These are phyloP conservation scores for Pomacea canaliculata DNA, from an alignment of 2,888 invertebrate genomes.

Conservation along the genomic window DNA sequence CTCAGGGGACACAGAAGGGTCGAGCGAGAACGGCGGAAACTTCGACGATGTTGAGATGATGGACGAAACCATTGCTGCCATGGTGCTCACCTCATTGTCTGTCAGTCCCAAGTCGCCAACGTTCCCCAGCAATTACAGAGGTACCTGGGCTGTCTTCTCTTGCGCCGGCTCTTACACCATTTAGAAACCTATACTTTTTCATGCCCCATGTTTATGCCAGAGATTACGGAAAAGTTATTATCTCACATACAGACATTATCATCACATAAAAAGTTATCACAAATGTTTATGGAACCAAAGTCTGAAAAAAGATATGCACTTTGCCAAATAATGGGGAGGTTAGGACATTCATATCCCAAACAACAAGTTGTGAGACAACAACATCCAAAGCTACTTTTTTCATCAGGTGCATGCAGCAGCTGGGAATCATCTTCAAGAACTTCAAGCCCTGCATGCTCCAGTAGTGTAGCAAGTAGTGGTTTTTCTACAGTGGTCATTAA, in stretches of 20 bases:
- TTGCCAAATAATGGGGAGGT: too few species aligned
- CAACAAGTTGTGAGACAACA: too few species aligned
- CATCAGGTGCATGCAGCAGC: neutral
- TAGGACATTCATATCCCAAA: too few species aligned
- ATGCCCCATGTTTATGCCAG: neutral
- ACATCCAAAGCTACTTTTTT: too few species aligned
- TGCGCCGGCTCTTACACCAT: too few species aligned
- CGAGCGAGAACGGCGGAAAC: conserved; percentile 63
- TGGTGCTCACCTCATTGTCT: conserved; percentile 91
- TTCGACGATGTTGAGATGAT: conserved; percentile 78
- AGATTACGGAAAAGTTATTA: too few species aligned
- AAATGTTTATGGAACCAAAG: too few species aligned
- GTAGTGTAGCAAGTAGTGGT: conserved; percentile 76
- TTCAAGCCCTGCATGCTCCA: conserved; percentile 44
- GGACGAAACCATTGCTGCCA: conserved; percentile 95
- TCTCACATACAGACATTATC: too few species aligned
- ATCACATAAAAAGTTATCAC: too few species aligned
- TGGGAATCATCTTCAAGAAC: conserved; percentile 20
- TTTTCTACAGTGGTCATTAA: conserved; percentile 61
- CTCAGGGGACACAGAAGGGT: conserved; percentile 24
- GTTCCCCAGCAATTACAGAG: conserved; percentile 1
- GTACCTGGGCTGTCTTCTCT: too few species aligned
- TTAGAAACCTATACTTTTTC: neutral
- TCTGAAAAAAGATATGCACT: too few species aligned
- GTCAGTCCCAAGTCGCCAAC: conserved; percentile 53